phyloP scores from a whole-genome alignment of 2,113 vertebrate genomes.

The Xenus cinereus region DNA sequence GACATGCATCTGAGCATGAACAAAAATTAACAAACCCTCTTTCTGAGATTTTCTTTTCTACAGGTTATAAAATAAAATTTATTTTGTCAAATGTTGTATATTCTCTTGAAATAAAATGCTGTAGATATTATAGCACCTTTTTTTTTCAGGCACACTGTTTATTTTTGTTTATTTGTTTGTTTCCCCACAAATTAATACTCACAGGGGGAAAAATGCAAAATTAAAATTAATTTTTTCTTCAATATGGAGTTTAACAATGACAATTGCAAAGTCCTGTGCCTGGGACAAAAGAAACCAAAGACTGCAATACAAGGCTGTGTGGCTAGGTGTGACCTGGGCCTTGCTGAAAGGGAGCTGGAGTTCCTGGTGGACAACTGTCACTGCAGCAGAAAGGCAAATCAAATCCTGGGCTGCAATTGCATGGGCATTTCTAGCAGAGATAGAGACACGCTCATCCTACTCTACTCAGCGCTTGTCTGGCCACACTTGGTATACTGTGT shows the following conservation, averaged over 20 bases:
- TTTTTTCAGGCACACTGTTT: neutral
- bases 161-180: neutral
- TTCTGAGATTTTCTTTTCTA: neutral
- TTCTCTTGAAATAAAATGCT: neutral
- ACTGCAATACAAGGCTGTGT: neutral
- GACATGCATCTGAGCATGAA: neutral
- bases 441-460: neutral
- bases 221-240: neutral
- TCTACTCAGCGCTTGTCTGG: neutral
- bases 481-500: neutral
- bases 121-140: neutral
- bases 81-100: neutral
- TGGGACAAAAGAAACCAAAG: neutral
- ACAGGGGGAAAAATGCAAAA: neutral
- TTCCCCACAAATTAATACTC: neutral
- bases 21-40: neutral
- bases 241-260: neutral
- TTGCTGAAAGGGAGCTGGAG: neutral
- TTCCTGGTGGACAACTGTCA: neutral
- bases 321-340: too few species aligned
- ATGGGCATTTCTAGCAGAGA: accelerated
- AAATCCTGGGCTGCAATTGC: neutral
- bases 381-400: neutral
- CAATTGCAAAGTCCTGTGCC: neutral
- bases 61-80: neutral